Percentiles rank a stretch among this genome's conserved stretches.
Conservation (phyloP, 2,113 vertebrate species). For the Beaufortia kweichowensis region DNA sequence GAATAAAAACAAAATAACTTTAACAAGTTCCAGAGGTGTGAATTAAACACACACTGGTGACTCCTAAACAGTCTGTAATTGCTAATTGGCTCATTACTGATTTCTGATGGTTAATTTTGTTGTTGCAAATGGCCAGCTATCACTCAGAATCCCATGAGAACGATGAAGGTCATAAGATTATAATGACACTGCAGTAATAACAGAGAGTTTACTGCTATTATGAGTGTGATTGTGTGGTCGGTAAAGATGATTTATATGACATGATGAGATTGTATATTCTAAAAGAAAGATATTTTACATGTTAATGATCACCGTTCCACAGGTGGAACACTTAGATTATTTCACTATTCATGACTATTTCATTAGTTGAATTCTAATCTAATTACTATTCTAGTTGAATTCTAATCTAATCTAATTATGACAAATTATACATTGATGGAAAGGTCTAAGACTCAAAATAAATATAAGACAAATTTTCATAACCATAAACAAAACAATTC, state of each 20-base stretch:
- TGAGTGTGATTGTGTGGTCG: not conserved
- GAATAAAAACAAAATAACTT: conserved; percentile 27
- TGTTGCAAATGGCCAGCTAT: conserved; percentile 6
- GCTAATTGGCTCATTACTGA: conserved; percentile 45
- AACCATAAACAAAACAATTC: no score
- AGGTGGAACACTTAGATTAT: no score
- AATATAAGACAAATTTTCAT: no score
- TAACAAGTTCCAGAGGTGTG: conserved; percentile 46
- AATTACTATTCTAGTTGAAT: no score
- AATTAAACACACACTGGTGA: conserved; percentile 40
- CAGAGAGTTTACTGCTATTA: not conserved
- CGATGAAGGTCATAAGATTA: conserved; percentile 36
- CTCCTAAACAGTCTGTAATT: conserved; percentile 36
- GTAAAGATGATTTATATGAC: not conserved
- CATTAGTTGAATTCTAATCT: no score
- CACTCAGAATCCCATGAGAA: conserved; percentile 31
- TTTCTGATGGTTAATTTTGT: conserved; percentile 42
- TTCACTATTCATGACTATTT: no score
- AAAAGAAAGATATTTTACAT: no score
- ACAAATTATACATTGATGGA: no score
- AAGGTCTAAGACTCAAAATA: no score
- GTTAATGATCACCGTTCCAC: no score
- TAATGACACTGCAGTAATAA: conserved; percentile 15
- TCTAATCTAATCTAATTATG: no score
- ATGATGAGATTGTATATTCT: no score